Percentiles rank a stretch among this genome's conserved stretches.
These are phyloP conservation scores for Araneus ventricosus DNA, from an alignment of 1,140 invertebrate genomes.

Conservation along the genomic window DNA sequence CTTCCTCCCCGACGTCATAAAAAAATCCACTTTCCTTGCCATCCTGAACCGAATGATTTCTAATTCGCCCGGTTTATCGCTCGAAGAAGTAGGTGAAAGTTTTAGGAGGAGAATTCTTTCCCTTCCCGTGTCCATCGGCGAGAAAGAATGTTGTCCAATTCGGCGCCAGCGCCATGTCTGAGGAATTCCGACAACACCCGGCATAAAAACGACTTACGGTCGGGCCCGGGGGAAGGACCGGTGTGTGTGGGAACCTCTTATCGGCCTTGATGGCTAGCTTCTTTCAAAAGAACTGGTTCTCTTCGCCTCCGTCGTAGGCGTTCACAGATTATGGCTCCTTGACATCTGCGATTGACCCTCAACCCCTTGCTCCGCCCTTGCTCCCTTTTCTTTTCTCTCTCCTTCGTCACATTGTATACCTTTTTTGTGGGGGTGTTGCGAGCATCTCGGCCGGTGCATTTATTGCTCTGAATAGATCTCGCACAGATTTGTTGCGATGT, in stretches of 20 bases:
- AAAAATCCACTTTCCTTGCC: too few species aligned
- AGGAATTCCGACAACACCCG: conserved; percentile 25
- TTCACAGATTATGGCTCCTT: background rate
- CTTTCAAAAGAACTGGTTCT: background rate
- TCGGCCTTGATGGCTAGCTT: background rate
- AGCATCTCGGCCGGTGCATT: too few species aligned
- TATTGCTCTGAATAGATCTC: too few species aligned
- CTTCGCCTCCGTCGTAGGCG: background rate
- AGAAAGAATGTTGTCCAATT: background rate
- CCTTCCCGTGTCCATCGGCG: background rate
- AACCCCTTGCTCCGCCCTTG: background rate
- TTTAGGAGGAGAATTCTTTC: conserved; percentile 6
- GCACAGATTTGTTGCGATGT: too few species aligned
- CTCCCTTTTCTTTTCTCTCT: background rate
- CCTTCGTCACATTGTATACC: background rate
- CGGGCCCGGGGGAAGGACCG: background rate
- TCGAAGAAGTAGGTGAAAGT: background rate
- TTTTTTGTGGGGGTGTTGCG: too few species aligned
- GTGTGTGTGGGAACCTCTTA: background rate
- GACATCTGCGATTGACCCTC: background rate
- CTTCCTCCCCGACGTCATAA: too few species aligned
- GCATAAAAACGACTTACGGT: background rate
- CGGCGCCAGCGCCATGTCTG: background rate
- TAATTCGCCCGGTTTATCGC: too few species aligned
- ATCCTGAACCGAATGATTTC: too few species aligned